Evolutionary conservation across 2,113 vertebrate genomes (phyloP).

Genomic region (Onychorhynchus coronatus): DNA sequence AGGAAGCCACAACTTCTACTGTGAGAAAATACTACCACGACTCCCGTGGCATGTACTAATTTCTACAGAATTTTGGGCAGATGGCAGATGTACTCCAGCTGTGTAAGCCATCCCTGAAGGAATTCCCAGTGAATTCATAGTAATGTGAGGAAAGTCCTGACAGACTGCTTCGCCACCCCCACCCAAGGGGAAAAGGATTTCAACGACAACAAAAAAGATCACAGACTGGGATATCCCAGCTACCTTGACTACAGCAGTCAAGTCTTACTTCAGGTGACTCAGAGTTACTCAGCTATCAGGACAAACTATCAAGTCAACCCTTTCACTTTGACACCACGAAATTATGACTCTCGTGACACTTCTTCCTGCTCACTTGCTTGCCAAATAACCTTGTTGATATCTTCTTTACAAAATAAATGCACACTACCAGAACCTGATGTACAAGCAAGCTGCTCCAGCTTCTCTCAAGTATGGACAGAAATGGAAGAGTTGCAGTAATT

Average conservation of each 20-base stretch:
- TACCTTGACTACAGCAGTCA: constrained; percentile 8
- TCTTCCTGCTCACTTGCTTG: constrained; percentile 12
- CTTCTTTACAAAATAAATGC: background rate
- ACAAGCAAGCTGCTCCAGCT: background rate
- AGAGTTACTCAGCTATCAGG: constrained; percentile 43
- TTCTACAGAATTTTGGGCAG: background rate
- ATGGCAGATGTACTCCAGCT: background rate
- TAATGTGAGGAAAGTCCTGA: background rate
- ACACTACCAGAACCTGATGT: background rate
- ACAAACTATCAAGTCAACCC: constrained; percentile 40
- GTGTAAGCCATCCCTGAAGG: background rate
- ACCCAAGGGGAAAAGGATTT: constrained; percentile 13
- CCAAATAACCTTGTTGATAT: background rate
- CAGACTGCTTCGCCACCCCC: background rate
- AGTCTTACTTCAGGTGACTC: background rate
- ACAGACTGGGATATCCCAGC: constrained; percentile 21
- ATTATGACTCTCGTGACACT: constrained; percentile 7
- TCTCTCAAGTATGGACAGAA: background rate
- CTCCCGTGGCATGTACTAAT: background rate
- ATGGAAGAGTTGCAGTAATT: background rate
- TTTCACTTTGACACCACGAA: constrained; percentile 54
- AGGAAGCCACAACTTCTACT: background rate
- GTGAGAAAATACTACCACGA: fast-evolving
- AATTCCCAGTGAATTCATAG: background rate
- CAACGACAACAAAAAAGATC: background rate